These are phyloP conservation scores for Eretmocerus hayati DNA, from an alignment of 2,888 invertebrate species.

Conservation along the genomic window DNA sequence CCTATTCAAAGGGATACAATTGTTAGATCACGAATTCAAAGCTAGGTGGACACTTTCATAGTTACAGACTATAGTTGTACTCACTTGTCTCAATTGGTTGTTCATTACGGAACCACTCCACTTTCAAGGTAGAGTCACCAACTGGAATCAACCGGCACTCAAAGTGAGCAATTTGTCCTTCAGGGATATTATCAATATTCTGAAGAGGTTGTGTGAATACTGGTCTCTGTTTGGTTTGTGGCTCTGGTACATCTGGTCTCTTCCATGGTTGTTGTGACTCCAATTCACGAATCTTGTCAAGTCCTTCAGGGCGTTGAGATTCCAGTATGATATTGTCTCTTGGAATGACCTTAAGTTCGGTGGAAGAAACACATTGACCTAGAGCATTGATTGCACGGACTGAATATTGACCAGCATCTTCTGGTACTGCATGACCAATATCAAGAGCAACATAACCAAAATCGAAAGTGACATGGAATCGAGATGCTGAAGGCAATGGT, in stretches of 20 bases:
- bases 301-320: conserved; percentile 89
- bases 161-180: conserved; percentile 90
- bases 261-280: conserved; percentile 76
- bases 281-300: conserved; percentile 83
- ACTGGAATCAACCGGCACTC: conserved; percentile 92
- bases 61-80: too few species aligned
- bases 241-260: conserved; percentile 72
- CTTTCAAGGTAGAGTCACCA: conserved; percentile 87
- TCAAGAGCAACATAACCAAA: conserved; percentile 96
- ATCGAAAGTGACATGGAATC: conserved; percentile 93
- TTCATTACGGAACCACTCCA: conserved; percentile 93
- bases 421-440: conserved; percentile 87
- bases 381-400: conserved; percentile 86
- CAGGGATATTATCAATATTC: conserved; percentile 79
- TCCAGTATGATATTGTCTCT: conserved; percentile 81
- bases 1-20: conserved; percentile 35
- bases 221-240: conserved; percentile 81
- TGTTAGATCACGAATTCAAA: not conserved
- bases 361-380: conserved; percentile 81
- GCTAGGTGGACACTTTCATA: not conserved
- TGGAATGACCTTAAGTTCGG: conserved; percentile 74
- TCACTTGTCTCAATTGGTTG: conserved; percentile 78
- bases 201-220: conserved; percentile 92
- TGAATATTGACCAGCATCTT: conserved; percentile 93
- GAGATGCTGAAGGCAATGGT: conserved; percentile 79